Base-by-base conservation (phyloP, 2,113 vertebrate species). In the Mugil cephalus region DNA sequence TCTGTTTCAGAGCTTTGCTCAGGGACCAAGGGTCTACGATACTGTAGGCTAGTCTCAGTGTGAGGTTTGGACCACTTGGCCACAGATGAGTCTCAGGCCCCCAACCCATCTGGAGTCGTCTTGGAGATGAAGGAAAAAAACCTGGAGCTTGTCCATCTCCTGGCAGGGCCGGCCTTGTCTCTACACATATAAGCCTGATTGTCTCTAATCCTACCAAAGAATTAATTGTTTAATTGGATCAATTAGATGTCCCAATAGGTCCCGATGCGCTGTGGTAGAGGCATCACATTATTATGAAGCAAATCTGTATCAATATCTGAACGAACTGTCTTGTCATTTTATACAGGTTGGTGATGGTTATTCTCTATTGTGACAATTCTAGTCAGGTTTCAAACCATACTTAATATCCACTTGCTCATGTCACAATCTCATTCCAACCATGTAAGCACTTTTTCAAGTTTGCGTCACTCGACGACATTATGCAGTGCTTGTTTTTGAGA, bases 151-250 rank as follows among this genome's bases (percentile, higher is more conserved):
- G 82, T 91, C 88, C 91, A 91, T 79, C 74, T 82, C 88, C 82
- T 91, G 91, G 91, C 91, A 91, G 71, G 85, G 45, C 58, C 64
- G 39, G 67, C 54, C 69, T 60, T 13, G 46, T 84, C 73, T 82
- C 81, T 75, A 68, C 79, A 65, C 58, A 75, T 52, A 80, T 60
- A 39, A 83, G 79, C 56, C 78, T 14, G 74, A 83, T 87, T 70
- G 64, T 82, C 78, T 88, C 84, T 92, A 91, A 92, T 92, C 90
- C 88, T 30, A 82, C 83, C 78, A 82, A 88, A 87, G 61, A 91
- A 89, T 90, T 92, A 87, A 88, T 89, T 89, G 84, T 78, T 81
- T 93, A 91, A 93, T 93, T 88, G 87, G 84, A 87, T 91, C 91
- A 90, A 90, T 91, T 92, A 91, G 67, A 61, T 30, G 73, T 91